Evolutionary conservation across 2,113 vertebrate genomes (phyloP), one percentile per base, ranked within the genome.

Genomic region (Corvus moneduloides): DNA sequence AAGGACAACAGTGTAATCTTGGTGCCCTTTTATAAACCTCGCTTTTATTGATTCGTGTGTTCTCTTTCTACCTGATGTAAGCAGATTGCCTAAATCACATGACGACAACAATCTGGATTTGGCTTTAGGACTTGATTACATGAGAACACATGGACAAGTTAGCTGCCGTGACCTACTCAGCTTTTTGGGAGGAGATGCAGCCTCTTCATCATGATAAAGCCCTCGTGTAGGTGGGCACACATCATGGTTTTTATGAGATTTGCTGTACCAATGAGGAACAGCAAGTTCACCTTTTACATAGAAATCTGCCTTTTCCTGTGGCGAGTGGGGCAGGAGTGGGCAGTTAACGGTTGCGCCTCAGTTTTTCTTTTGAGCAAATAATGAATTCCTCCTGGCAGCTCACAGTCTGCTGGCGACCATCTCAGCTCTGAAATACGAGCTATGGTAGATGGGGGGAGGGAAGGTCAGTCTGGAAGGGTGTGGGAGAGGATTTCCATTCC

Each of bases 391-490:
- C 27, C 51, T 48, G 74, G 91, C 62, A 94, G 80, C 43, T 84
- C 73, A 76, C 26, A 94, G 77, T 58, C 75, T 81, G 68, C 56
- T 80, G 78, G 61, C 6, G 0, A 72, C 28, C 62, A 93, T 74
- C 59, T 96, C 94, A 80, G 43, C 90, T 92, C 93, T 95, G 86
- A 97, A 97, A 96, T 96, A 85, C 0, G 74, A 96, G 78, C 89
- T 74, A 64, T 58, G 23, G 87, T 85, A 77, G 75, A 73, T 35
- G 64, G 73, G 74, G 63, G 89, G 41, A 90, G 74, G 89, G 78
- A 75, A 94, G 66, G 44, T 79, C 80, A 92, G 67, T 72, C 48
- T 89, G 59, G 52, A 90, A 92, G 73, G 71, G 63, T 90, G 83
- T 84, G 62, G 56, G 79, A 59, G 59, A 95, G 32, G 54, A 58